Evolutionary conservation across 2,888 invertebrate genomes (phyloP).

Genomic region (Drosophila mulleri): DNA sequence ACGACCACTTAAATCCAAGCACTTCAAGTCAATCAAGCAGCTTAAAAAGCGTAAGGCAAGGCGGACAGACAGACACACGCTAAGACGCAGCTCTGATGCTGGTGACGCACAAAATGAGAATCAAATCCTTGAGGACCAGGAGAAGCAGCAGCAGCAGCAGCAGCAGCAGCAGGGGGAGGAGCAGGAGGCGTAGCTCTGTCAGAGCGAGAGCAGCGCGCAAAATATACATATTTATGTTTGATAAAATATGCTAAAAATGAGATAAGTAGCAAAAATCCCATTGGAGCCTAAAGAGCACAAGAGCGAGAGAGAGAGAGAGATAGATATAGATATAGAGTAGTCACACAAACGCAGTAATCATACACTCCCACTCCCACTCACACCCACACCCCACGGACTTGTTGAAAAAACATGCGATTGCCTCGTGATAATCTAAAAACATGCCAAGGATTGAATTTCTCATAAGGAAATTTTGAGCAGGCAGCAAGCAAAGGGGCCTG

Average conservation of each 20-base stretch:
- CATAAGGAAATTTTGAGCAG: constrained; percentile 75
- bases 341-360: constrained; percentile 27
- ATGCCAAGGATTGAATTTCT: constrained; percentile 78
- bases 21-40: constrained; percentile 73
- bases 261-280: constrained; percentile 79
- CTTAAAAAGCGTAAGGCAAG: constrained; percentile 58
- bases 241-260: constrained; percentile 81
- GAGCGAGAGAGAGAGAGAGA: constrained; percentile 23
- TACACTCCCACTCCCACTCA: constrained; percentile 5
- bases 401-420: constrained; percentile 61
- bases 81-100: constrained; percentile 33
- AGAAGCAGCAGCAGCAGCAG: background rate
- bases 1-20: constrained; percentile 69
- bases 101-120: constrained; percentile 63
- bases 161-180: constrained; percentile 42
- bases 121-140: constrained; percentile 60
- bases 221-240: constrained; percentile 68
- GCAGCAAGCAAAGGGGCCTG: background rate
- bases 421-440: constrained; percentile 58
- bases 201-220: constrained; percentile 31
- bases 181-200: background rate
- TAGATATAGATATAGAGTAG: background rate
- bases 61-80: constrained; percentile 15
- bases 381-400: constrained; percentile 13
- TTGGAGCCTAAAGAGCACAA: constrained; percentile 52